These are phyloP conservation scores for Apostichopus parvimensis DNA, from an alignment of 35 echinoderm and acorn worm species.

Conservation along the genomic window DNA sequence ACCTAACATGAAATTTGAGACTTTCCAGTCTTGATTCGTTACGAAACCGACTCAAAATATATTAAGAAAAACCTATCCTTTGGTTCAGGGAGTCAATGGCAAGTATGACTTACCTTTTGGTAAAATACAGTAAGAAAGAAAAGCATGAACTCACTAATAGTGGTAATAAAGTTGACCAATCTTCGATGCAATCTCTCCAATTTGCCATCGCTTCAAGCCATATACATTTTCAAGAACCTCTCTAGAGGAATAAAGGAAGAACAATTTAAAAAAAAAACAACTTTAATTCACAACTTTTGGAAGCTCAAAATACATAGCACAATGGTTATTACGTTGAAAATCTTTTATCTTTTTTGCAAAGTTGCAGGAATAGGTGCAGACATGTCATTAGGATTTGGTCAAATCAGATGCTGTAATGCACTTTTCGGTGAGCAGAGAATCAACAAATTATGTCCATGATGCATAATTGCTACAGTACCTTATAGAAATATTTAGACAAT, in stretches of 20 bases:
- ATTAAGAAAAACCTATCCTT: too few relatives aligned
- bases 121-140: too few relatives aligned
- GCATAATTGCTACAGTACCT: too few relatives aligned
- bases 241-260: conserved; percentile 56
- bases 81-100: too few relatives aligned
- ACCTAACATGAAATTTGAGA: too few relatives aligned
- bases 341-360: too few relatives aligned
- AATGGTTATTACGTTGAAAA: too few relatives aligned
- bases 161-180: conserved; percentile 99
- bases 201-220: conserved; percentile 98
- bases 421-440: background rate
- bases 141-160: conserved; percentile 89
- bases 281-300: background rate
- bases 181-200: conserved; percentile 98
- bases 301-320: background rate
- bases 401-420: background rate
- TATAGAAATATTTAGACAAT: too few relatives aligned
- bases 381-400: background rate
- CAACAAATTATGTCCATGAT: too few relatives aligned
- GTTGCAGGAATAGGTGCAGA: background rate
- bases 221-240: conserved; percentile 79
- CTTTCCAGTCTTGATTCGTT: too few relatives aligned
- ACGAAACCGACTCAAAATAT: too few relatives aligned
- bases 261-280: background rate
- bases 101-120: too few relatives aligned